A percentile compares a stretch with the other conserved stretches of the same genome.
Conservation (phyloP, 2,113 vertebrate genomes). For the Hippoglossus stenolepis region DNA sequence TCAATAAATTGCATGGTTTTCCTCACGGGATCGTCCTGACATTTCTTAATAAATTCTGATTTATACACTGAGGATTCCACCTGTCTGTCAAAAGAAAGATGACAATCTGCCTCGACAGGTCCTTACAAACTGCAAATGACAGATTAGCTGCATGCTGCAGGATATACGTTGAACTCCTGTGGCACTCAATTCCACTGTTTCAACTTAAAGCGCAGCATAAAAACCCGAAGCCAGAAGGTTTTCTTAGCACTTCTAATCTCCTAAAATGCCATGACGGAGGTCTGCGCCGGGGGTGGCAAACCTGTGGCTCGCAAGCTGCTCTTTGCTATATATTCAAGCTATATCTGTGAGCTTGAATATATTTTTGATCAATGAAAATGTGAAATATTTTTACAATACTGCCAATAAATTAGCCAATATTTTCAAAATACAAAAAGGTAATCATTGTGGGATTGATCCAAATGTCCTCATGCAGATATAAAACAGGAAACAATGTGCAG, state of each 20-base stretch:
- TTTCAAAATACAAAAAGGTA: neutral
- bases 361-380: no score
- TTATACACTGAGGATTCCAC: constrained; percentile 26
- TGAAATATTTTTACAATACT: no score
- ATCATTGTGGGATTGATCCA: neutral
- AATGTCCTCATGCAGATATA: no score
- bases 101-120: constrained; percentile 11
- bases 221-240: neutral
- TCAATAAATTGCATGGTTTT: constrained; percentile 29
- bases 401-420: neutral
- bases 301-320: neutral
- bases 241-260: constrained; percentile 22
- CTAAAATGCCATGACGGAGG: constrained; percentile 19
- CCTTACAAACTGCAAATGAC: constrained; percentile 33
- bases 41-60: constrained; percentile 39
- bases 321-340: neutral
- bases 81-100: constrained; percentile 52
- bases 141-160: constrained; percentile 27
- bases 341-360: neutral
- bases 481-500: no score
- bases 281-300: neutral
- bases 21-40: constrained; percentile 2
- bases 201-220: constrained; percentile 15
- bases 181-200: constrained; percentile 31
- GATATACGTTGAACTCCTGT: constrained; percentile 30